Base-by-base conservation (phyloP, 2,113 vertebrate species). In the Boleophthalmus pectinirostris region DNA sequence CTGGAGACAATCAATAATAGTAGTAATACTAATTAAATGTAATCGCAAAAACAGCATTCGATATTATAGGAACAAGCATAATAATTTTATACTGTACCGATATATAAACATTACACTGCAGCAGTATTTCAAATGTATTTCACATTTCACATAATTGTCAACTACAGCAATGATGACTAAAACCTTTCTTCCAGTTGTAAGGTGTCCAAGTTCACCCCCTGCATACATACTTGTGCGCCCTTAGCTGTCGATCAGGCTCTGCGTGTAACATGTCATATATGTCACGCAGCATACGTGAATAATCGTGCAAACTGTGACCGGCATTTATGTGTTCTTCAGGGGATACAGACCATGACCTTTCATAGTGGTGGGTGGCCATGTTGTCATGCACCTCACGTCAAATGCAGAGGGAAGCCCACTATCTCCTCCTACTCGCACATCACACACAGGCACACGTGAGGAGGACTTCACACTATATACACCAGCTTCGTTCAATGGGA, bases 321-420 rank as follows among this genome's bases (percentile, higher is more conserved):
- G 67, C 58, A 72, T 80, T 79, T 71, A 68, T 53, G 72, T 10
- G 3, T 68, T 78, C 84, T 81, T 73, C 70, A 64, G 82, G 76
- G 81, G 72, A 72, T 71, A 69, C 69, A 71, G 66, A 81, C 72
- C 51, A 45, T 84, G 82, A 88, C 84, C 84, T 87, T 87, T 84
- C 56, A 24, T 57, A 67, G 29, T 49, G 25, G 18, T 75, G 68
- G 74, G 79, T 57, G 69, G 72, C 68, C 71, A 68, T 74, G 79
- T 84, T 74, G 78, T 81, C 77, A 82, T 43, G 72, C 77, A 80
- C 73, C 68, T 82, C 69, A 53, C 72, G 80, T 77, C 74, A 76
- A 75, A 66, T 68, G 63, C 25, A 46, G 1, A 63, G 80, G 77
- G 81, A 82, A 85, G 67, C 78, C 78, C 66, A 54, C 80, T 63